Evolutionary conservation across 2,888 invertebrate species (phyloP), one percentile per base, ranked within the genome.

Genomic region (Drosophila mercatorum): DNA sequence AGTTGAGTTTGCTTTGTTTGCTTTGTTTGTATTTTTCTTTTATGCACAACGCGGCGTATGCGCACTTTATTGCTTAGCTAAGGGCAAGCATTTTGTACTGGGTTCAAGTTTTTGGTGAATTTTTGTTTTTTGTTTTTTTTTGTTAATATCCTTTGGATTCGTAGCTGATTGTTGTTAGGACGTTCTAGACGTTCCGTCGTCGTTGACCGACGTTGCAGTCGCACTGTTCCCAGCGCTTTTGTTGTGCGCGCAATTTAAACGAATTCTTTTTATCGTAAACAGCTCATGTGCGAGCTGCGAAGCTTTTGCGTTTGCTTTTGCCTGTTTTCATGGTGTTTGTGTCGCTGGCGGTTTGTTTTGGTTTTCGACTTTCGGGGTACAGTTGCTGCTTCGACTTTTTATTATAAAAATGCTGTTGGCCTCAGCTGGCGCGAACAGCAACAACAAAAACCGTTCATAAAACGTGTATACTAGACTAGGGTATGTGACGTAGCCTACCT

Each of bases 241-340:
- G 75, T 71, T 78, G 83, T 86, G 83, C 80, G 86, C 76, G 86
- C 85, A 86, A 85, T 88, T 86, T 88, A 85, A 86, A 75, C 85
- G 85, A 81, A 83, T 81, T 88, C 85, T 88, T 86, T 82, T 88
- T 86, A 88, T 86, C 85, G 88, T 78, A 81, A 72, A 72, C 72
- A 60, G 73, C 72, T 58, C 62, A 43, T 57, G 82, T 36, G 26
- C 31, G 59, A 22, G 22, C 31, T 7, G 82, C 43, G 28, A 70
- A 86, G 88, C 88, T 88, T 84, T 85, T 68, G 55, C 68, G 22
- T 2, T 22, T 22, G 22, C 22, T 22, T 22, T 22, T 55, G 74
- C 62, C 71, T 47, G 69, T 67, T 68, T 66, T 70, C 69, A 57
- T 69, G 72, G 77, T 85, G 66, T 81, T 59, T 57, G 80, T 80